Evolutionary conservation across 2,797 vertebrate genomes (phyloP), one percentile per base, ranked within the genome.

Genomic region (Catharus ustulatus): DNA sequence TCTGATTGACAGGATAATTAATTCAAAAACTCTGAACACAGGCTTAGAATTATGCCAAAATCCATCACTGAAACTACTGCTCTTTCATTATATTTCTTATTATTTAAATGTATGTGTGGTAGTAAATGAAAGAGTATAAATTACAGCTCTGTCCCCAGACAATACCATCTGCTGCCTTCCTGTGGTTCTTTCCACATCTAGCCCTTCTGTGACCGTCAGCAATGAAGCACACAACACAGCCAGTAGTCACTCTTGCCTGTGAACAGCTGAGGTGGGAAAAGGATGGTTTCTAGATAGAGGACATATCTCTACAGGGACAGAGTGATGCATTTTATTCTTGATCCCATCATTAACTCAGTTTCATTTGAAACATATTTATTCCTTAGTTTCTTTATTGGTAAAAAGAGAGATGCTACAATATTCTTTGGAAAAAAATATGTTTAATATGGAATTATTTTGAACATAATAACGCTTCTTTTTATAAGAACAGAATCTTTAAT

Each of bases 161-260:
- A 79, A 84, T 64, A 52, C 66, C 73, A 77, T 87, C 73, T 95
- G 80, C 62, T 95, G 49, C 62, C 24, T 94, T 93, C 49, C 79
- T 64, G 64, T 77, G 66, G 34, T 49, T 85, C 76, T 85, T 88
- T 77, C 64, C 21, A 9, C 19, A 4, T 63, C 72, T 61, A 80
- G 61, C 51, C 74, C 40, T 83, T 88, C 45, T 78, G 34, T 45
- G 73, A 68, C 67, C 57, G 68, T 77, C 49, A 81, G 40, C 54
- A 91, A 9, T 13, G 58, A 88, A 77, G 52, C 54, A 81, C 38
- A n/a, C 12, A 63, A 57, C n/a, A 32, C 4, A 1, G 30, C 32
- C 29, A 74, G n/a, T 24, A 72, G 57, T 57, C 68, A 48, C n/a
- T 43, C n/a, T 46, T 71, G 42, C 9, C 36, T 90, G 30, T 49